These are phyloP conservation scores for Chascanopsetta lugubris DNA, from an alignment of 2,113 vertebrate genomes.

Conservation along the genomic window DNA sequence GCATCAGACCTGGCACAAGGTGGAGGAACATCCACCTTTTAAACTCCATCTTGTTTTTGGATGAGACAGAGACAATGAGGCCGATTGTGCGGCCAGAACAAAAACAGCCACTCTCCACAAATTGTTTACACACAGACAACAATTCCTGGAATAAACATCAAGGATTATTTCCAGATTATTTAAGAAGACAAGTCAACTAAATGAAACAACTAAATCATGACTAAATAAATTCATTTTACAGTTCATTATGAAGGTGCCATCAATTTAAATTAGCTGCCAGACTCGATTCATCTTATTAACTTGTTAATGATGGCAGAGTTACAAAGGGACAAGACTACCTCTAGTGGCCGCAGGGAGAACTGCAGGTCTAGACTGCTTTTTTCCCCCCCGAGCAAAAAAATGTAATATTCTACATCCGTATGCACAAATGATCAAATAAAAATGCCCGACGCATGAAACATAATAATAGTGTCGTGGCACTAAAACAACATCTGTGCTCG, in stretches of 20 bases:
- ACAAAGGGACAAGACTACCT: slow-evolving; percentile 44
- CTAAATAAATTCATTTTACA: neutral
- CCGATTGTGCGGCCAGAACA: slow-evolving; percentile 27
- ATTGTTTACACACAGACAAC: slow-evolving; percentile 44
- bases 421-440: too few relatives aligned
- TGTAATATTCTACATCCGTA: neutral
- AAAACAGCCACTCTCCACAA: slow-evolving; percentile 49
- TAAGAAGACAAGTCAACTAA: neutral
- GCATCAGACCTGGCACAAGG: slow-evolving; percentile 61
- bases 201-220: neutral
- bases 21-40: slow-evolving; percentile 70
- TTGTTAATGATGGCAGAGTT: neutral
- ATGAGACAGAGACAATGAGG: slow-evolving; percentile 54
- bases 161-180: slow-evolving; percentile 2
- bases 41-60: slow-evolving; percentile 47
- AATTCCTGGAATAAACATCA: slow-evolving; percentile 48
- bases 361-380: slow-evolving; percentile 15
- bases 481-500: too few relatives aligned
- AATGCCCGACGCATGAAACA: too few relatives aligned
- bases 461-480: too few relatives aligned
- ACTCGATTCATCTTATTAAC: slow-evolving; percentile 17
- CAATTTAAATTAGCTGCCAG: slow-evolving; percentile 6
- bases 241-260: slow-evolving; percentile 1
- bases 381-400: neutral
- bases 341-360: slow-evolving; percentile 38